Evolutionary conservation across 2,797 vertebrate genomes (phyloP), one percentile per base, ranked within the genome.

Genomic region (Cirrhinus mrigala): DNA sequence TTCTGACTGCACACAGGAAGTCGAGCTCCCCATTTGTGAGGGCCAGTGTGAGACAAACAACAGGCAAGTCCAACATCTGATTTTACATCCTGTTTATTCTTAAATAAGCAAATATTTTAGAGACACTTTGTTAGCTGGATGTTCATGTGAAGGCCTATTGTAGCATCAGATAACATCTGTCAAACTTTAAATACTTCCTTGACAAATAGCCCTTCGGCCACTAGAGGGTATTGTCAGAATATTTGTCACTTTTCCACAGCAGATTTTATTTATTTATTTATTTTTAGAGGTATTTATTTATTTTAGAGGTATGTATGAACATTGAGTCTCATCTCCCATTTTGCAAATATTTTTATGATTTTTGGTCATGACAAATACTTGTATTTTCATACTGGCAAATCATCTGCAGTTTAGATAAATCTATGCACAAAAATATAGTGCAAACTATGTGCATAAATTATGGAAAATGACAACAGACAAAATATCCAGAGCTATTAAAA

Each of bases 1-100:
- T 1, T 87, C 84, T 7, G 71, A 89, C 73, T 95, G 95, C 58
- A 88, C 74, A 20, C 2, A 88, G 0, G 48, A 85, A 33, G 24
- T 90, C 3, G 52, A 86, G 52, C 82, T 95, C 2, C 92, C 94
- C 58, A 81, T 88, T 44, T 95, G 94, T 89, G 85, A 92, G 48
- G 94, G 94, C 2, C 84, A 89, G 0, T 95, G 95, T 86, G 52
- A 15, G 10, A 89, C 89, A 79, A 29, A 89, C n/a, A 24, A 85
- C 84, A 90, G 92, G 94, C 94, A 84, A 92, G 91, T 87, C 12
- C 10, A 58, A 73, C 54, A 37, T 48, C 6, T 16, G 12, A 58
- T 69, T 60, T 62, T 11, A 68, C 48, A 44, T 6, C 24, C 29
- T n/a, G 20, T 69, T 40, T 58, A 76, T 33, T 16, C n/a, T 16